Percentiles rank a stretch among this genome's conserved stretches.
Evolutionary conservation across 2,888 invertebrate genomes (phyloP).

Genomic region (Subacronicta megacephala): DNA sequence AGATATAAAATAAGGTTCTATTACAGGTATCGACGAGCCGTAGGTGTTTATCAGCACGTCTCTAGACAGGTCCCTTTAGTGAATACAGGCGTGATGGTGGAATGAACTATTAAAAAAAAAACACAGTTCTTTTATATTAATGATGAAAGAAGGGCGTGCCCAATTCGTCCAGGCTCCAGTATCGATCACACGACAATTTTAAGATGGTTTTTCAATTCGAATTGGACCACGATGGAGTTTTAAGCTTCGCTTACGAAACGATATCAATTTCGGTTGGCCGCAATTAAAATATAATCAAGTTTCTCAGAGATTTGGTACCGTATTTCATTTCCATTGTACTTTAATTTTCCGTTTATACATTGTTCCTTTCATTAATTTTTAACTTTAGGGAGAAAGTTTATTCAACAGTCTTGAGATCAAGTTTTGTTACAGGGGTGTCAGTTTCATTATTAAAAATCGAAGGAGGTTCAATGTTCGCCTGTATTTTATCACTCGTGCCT

Average conservation of each 20-base stretch:
- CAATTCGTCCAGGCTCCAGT: conserved; percentile 4
- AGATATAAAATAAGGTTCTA: too few species aligned
- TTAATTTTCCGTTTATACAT: conserved; percentile 48
- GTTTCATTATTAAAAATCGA: too few species aligned
- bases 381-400: conserved; percentile 12
- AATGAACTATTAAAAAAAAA: too few species aligned
- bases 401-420: conserved; percentile 19
- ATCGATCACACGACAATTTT: conserved; percentile 1
- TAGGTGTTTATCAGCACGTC: too few species aligned
- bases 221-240: conserved; percentile 25
- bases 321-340: conserved; percentile 46
- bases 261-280: conserved; percentile 40
- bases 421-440: conserved; percentile 10
- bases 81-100: too few species aligned
- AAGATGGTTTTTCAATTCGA: conserved; percentile 17
- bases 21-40: too few species aligned
- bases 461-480: too few species aligned
- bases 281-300: conserved; percentile 53
- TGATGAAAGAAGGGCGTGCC: too few species aligned
- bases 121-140: too few species aligned
- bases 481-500: too few species aligned
- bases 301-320: conserved; percentile 33
- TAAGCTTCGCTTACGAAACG: conserved; percentile 33
- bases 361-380: conserved; percentile 26
- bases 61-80: too few species aligned